Conservation (phyloP, 2,113 vertebrate species). For the Ailurus styani region DNA sequence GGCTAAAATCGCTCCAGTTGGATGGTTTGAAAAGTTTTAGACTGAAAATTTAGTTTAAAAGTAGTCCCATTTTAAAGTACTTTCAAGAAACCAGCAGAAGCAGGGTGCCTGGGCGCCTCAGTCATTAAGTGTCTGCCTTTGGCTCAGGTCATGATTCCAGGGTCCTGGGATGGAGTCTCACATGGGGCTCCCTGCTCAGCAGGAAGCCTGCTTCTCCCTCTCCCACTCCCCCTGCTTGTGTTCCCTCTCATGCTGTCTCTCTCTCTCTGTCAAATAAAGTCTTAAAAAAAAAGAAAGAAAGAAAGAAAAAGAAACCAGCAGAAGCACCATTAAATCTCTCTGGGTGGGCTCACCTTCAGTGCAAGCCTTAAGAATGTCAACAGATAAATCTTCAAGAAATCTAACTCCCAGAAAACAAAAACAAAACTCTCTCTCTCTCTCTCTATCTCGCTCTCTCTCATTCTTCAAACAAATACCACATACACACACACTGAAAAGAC, state of each 20-base stretch:
- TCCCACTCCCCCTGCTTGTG: no score
- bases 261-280: no score
- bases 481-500: not conserved
- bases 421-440: not conserved
- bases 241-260: no score
- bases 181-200: no score
- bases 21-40: not conserved
- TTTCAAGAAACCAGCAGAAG: not conserved
- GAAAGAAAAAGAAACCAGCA: not conserved
- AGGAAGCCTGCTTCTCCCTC: no score
- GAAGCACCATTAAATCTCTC: not conserved
- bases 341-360: not conserved
- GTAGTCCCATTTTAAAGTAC: not conserved
- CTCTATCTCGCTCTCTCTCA: not conserved
- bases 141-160: no score
- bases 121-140: no score
- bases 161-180: no score
- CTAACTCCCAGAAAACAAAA: not conserved
- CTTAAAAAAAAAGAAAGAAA: no score
- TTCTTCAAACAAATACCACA: not conserved
- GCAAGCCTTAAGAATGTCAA: not conserved
- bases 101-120: no score
- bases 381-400: not conserved
- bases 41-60: not conserved
- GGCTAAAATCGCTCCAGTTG: not conserved